Percentiles rank a stretch among this genome's conserved stretches.
Conservation (phyloP, 2,888 invertebrate species). For the Gandaritis pyraliata region DNA sequence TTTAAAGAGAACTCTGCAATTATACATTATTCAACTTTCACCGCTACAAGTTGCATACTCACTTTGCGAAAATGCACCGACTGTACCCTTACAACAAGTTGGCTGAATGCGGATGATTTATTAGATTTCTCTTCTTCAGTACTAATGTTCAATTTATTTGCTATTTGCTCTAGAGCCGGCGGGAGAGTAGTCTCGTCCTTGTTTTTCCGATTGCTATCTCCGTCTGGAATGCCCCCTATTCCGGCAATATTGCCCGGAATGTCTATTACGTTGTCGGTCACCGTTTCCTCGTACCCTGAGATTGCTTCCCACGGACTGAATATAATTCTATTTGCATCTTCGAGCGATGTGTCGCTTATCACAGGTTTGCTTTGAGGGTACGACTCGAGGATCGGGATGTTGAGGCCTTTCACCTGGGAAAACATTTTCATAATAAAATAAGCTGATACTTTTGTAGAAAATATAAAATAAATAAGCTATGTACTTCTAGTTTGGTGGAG, state of each 20-base stretch:
- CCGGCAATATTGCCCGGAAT: conserved; percentile 72
- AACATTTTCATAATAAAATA: conserved; percentile 28
- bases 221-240: conserved; percentile 53
- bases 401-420: conserved; percentile 75
- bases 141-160: conserved; percentile 77
- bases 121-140: conserved; percentile 78
- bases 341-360: conserved; percentile 75
- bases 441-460: conserved; percentile 14
- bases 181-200: conserved; percentile 59
- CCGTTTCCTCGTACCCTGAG: conserved; percentile 74
- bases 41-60: conserved; percentile 41
- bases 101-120: conserved; percentile 79
- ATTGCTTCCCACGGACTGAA: conserved; percentile 82
- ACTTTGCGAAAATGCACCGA: conserved; percentile 80
- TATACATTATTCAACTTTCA: too few species aligned
- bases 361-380: conserved; percentile 67
- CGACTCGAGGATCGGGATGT: conserved; percentile 70
- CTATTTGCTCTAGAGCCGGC: conserved; percentile 67
- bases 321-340: conserved; percentile 83
- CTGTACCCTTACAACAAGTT: conserved; percentile 79
- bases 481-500: too few species aligned
- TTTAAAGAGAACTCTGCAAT: too few species aligned
- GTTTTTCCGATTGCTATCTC: conserved; percentile 66
- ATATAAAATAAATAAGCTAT: not conserved
- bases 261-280: conserved; percentile 77